A percentile compares a stretch with the other conserved stretches of the same genome.
Evolutionary conservation across 1,140 invertebrate species (phyloP).

Genomic region (Formica selysi): DNA sequence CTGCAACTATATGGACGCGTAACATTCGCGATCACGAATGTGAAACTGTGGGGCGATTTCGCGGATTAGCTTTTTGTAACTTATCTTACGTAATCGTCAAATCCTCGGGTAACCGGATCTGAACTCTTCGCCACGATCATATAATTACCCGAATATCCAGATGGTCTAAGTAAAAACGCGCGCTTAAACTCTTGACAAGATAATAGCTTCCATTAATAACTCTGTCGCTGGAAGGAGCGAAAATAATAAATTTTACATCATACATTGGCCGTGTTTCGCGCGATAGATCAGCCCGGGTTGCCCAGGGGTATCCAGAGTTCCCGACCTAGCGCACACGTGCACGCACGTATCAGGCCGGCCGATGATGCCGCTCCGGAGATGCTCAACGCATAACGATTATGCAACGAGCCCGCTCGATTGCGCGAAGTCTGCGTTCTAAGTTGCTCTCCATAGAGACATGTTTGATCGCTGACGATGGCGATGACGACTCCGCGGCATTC

Average conservation of each 20-base stretch:
- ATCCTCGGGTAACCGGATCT: slow-evolving; percentile 40
- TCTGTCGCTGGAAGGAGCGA: neutral
- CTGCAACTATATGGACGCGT: slow-evolving; percentile 2
- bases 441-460: slow-evolving; percentile 65
- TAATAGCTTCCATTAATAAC: slow-evolving; percentile 52
- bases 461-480: slow-evolving; percentile 13
- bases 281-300: neutral
- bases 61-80: slow-evolving; percentile 12
- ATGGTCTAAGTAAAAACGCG: slow-evolving; percentile 24
- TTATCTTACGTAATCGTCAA: slow-evolving; percentile 25
- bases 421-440: slow-evolving; percentile 27
- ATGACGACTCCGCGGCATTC: slow-evolving; percentile 46
- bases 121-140: neutral
- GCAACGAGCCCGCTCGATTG: slow-evolving; percentile 60
- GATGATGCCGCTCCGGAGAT: slow-evolving; percentile 34
- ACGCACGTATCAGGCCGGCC: slow-evolving; percentile 30
- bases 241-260: slow-evolving; percentile 20
- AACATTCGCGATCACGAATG: slow-evolving; percentile 11
- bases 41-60: neutral
- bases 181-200: slow-evolving; percentile 13
- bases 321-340: slow-evolving; percentile 28
- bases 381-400: slow-evolving; percentile 68
- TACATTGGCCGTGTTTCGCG: neutral
- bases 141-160: slow-evolving; percentile 42
- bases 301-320: slow-evolving; percentile 4